These are phyloP conservation scores for Takifugu flavidus DNA, from an alignment of 2,113 vertebrate species.

Conservation along the genomic window DNA sequence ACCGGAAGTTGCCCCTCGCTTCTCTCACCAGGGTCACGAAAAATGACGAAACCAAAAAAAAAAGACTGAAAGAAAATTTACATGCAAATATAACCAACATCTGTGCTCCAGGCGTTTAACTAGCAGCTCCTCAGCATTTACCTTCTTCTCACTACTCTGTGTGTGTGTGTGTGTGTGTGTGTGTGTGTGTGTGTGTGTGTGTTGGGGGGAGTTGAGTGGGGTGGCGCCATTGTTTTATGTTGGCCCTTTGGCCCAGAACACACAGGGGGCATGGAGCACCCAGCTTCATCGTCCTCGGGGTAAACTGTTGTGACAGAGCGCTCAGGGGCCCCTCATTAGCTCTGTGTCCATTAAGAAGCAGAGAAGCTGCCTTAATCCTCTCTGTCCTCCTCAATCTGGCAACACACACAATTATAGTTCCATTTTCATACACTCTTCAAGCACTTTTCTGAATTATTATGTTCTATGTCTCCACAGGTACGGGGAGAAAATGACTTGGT, in stretches of 20 bases:
- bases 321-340: slow-evolving; percentile 88
- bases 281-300: slow-evolving; percentile 74
- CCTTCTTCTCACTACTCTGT: neutral
- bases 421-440: slow-evolving; percentile 48
- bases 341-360: slow-evolving; percentile 89
- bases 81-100: no score
- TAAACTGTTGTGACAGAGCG: slow-evolving; percentile 89
- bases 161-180: slow-evolving; percentile 52
- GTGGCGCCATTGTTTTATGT: slow-evolving; percentile 34
- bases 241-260: slow-evolving; percentile 48
- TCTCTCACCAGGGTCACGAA: no score
- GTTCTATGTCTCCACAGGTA: neutral
- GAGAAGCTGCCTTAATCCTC: slow-evolving; percentile 84
- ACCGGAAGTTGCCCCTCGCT: no score
- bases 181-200: slow-evolving; percentile 20
- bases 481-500: neutral
- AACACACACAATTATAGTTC: slow-evolving; percentile 75
- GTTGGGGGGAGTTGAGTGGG: neutral
- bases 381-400: slow-evolving; percentile 89
- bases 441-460: slow-evolving; percentile 7
- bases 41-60: no score
- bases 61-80: no score
- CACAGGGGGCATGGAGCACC: slow-evolving; percentile 37
- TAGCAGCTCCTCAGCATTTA: slow-evolving; percentile 11
- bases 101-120: neutral